Evolutionary conservation across 1,140 invertebrate genomes (phyloP).

Genomic region (Mactra quadrangularis): DNA sequence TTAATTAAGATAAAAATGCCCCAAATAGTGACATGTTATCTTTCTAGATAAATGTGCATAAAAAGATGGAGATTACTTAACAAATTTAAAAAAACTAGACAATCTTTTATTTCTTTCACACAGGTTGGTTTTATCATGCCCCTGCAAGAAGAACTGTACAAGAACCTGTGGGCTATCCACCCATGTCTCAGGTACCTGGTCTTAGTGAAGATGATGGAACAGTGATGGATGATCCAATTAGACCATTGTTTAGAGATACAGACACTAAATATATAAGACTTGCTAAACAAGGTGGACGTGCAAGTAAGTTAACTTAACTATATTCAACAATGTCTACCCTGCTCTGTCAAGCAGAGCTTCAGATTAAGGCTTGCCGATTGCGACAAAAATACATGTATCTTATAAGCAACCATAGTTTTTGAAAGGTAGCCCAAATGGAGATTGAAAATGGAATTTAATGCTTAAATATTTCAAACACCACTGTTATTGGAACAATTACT

Average conservation of each 20-base stretch:
- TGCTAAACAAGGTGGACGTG: constrained; percentile 80
- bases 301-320: constrained; percentile 70
- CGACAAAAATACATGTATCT: no score
- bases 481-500: no score
- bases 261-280: constrained; percentile 80
- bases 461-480: no score
- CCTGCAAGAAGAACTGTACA: constrained; percentile 61
- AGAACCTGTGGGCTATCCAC: constrained; percentile 70
- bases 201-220: constrained; percentile 68
- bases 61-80: neutral
- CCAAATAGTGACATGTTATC: neutral
- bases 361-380: no score
- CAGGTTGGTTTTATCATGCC: constrained; percentile 83
- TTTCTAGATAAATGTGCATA: no score
- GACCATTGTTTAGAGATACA: constrained; percentile 75
- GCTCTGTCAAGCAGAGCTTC: no score
- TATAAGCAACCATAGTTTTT: no score
- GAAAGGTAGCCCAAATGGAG: no score
- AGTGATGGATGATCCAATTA: constrained; percentile 54
- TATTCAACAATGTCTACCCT: no score
- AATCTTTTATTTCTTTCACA: constrained; percentile 20
- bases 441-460: no score
- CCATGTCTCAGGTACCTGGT: constrained; percentile 80
- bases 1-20: neutral
- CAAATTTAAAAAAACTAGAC: neutral